Conservation (phyloP, 2,113 vertebrate genomes). For the Tupaia tana region DNA sequence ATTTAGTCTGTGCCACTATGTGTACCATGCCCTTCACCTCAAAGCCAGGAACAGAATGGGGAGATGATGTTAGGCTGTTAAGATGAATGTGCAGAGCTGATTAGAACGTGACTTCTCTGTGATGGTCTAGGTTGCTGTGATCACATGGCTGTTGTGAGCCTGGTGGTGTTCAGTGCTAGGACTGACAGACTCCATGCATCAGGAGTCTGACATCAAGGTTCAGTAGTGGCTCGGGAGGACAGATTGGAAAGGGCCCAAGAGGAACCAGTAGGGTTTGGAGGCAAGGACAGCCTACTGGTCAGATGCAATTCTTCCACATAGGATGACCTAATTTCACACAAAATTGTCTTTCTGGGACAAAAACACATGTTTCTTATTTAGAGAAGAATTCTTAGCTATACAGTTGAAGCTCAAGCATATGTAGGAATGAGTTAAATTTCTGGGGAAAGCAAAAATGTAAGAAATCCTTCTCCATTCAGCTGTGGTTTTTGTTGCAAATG, state of each 20-base stretch:
- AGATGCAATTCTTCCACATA: background rate
- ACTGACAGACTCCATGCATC: background rate
- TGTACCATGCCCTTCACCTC: background rate
- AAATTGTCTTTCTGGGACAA: background rate
- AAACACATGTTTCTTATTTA: constrained; percentile 69
- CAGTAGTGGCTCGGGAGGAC: too few relatives aligned
- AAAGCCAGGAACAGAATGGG: background rate
- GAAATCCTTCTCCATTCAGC: constrained; percentile 52
- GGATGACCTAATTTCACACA: background rate
- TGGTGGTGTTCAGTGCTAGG: too few relatives aligned
- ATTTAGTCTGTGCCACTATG: background rate
- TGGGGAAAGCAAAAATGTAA: constrained; percentile 70
- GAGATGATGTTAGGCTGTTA: background rate
- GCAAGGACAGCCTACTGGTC: background rate
- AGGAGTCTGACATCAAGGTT: background rate
- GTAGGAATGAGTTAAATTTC: constrained; percentile 73
- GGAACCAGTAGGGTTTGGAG: rapidly evolving
- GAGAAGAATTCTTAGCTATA: constrained; percentile 36
- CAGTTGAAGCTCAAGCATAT: background rate
- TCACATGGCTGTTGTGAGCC: background rate
- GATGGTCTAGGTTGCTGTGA: rapidly evolving
- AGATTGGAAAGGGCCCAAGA: background rate
- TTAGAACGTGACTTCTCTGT: background rate
- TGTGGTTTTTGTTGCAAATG: constrained; percentile 70
- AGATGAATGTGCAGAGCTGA: background rate